phyloP scores from a whole-genome alignment of 2,888 invertebrate species.

The Lissocephala sabroskyi region DNA sequence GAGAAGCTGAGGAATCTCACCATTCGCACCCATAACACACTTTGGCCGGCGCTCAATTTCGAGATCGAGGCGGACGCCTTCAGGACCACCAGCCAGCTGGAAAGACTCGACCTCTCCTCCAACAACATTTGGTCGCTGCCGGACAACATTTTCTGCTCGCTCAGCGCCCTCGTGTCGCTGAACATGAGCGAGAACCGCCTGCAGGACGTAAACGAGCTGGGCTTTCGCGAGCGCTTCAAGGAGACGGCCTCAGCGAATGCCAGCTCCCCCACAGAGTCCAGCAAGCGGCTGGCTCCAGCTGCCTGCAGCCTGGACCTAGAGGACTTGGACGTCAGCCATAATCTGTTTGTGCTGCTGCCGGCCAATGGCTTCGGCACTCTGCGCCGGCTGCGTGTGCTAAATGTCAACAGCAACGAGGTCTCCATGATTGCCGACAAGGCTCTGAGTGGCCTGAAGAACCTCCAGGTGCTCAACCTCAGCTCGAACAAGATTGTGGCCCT shows the following conservation, averaged over 20 bases:
- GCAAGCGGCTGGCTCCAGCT: slow-evolving; percentile 17
- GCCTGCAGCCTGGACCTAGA: slow-evolving; percentile 87
- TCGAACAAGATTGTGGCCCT: slow-evolving; percentile 92
- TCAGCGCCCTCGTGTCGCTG: slow-evolving; percentile 84
- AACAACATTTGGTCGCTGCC: slow-evolving; percentile 94
- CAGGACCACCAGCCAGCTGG: slow-evolving; percentile 83
- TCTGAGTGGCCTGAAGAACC: slow-evolving; percentile 83
- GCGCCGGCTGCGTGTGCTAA: slow-evolving; percentile 83
- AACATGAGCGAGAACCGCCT: slow-evolving; percentile 91
- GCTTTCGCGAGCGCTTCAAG: slow-evolving; percentile 80
- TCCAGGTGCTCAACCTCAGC: slow-evolving; percentile 90
- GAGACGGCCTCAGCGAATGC: slow-evolving; percentile 38
- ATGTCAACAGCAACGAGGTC: slow-evolving; percentile 90
- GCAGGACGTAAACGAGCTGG: slow-evolving; percentile 89
- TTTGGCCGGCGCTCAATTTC: slow-evolving; percentile 88
- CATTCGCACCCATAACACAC: slow-evolving; percentile 86
- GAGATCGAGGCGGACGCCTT: slow-evolving; percentile 87
- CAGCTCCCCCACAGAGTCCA: slow-evolving; percentile 19
- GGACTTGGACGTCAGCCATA: slow-evolving; percentile 86
- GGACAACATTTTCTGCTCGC: slow-evolving; percentile 86
- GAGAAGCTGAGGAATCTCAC: slow-evolving; percentile 88
- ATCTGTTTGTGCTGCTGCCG: slow-evolving; percentile 88
- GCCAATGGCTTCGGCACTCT: slow-evolving; percentile 87
- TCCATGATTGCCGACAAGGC: slow-evolving; percentile 90
- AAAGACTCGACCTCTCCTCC: slow-evolving; percentile 87